phyloP scores from a whole-genome alignment of 2,113 vertebrate genomes.

The Psittacula cyanocephala region DNA sequence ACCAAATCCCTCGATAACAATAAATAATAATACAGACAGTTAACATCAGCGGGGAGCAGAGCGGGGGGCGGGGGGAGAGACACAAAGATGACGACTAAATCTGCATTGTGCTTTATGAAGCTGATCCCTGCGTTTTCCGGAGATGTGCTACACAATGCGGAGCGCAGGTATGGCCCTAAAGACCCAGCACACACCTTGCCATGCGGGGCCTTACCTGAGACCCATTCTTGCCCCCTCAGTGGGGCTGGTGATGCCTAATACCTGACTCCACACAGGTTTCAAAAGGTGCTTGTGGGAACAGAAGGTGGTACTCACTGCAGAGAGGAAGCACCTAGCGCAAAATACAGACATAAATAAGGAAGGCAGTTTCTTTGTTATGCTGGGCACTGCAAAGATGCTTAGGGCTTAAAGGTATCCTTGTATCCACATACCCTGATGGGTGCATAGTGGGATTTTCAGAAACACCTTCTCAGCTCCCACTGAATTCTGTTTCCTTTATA shows the following conservation, averaged over 20 bases:
- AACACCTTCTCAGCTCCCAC: background rate
- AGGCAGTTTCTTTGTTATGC: background rate
- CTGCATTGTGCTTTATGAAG: conserved; percentile 4
- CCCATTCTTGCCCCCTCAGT: accelerated
- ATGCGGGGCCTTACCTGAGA: background rate
- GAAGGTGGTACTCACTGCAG: background rate
- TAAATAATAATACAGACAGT: conserved; percentile 59
- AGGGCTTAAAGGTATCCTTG: background rate
- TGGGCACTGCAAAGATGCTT: background rate
- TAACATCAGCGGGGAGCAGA: conserved; percentile 7
- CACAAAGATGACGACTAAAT: conserved; percentile 53
- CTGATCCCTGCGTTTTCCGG: background rate
- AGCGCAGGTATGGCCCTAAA: background rate
- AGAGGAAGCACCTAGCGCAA: background rate
- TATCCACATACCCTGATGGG: background rate
- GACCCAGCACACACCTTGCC: background rate
- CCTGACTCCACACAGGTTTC: background rate
- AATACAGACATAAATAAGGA: background rate
- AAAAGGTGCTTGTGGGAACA: background rate
- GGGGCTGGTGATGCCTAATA: background rate
- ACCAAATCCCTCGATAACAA: conserved; percentile 51
- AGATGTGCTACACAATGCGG: background rate
- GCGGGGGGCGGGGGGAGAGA: background rate
- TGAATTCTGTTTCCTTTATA: background rate
- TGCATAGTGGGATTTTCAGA: background rate